These are phyloP conservation scores for Gavialis gangeticus DNA, from an alignment of 2,113 vertebrate species.

Conservation along the genomic window DNA sequence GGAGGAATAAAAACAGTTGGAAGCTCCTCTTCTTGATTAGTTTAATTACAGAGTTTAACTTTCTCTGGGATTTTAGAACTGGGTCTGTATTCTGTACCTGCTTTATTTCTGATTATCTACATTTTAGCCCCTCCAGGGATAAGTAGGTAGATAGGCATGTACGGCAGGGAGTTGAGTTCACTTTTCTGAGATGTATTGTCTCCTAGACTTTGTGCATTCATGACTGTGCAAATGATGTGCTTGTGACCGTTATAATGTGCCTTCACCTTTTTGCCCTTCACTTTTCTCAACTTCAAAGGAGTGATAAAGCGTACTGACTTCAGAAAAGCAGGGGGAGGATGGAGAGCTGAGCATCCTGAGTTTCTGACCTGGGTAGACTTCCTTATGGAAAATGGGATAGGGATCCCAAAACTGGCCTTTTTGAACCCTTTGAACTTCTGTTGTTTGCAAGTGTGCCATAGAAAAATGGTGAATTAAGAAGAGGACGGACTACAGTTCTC, in stretches of 20 bases:
- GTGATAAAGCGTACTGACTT: not conserved
- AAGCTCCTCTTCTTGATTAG: not conserved
- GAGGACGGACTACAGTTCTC: rapidly evolving
- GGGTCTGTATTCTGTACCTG: not conserved
- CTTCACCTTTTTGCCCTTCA: not conserved
- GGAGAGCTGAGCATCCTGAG: too few species aligned
- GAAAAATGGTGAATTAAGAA: not conserved
- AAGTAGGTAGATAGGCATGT: not conserved
- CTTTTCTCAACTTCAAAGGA: rapidly evolving
- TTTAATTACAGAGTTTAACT: not conserved
- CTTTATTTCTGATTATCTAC: not conserved
- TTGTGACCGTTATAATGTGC: rapidly evolving
- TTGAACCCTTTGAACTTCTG: not conserved
- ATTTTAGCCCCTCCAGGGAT: rapidly evolving
- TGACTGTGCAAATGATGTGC: too few species aligned
- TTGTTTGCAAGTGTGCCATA: too few species aligned
- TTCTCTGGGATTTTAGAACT: not conserved
- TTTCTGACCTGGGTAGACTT: too few species aligned
- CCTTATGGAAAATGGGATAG: not conserved
- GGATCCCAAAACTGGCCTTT: not conserved
- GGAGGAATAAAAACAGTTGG: not conserved
- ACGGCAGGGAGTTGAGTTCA: not conserved
- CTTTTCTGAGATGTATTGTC: not conserved
- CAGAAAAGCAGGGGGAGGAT: too few species aligned
- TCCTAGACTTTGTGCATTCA: not conserved